Evolutionary conservation across 2,113 vertebrate genomes (phyloP).

Genomic region (Sebastes fasciatus): DNA sequence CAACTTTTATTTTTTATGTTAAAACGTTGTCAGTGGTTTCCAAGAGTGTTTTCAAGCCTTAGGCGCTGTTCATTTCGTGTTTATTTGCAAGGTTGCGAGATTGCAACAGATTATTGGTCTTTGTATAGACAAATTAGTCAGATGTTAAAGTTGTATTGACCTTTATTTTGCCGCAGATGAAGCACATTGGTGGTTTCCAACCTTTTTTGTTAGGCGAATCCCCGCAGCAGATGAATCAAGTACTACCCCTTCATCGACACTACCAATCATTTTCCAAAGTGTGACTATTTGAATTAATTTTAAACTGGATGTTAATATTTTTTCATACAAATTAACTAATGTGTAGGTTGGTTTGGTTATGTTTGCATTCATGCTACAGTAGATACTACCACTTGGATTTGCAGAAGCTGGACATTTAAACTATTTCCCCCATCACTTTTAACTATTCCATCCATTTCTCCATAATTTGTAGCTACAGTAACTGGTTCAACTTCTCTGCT

Average conservation of each 20-base stretch:
- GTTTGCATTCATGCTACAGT: neutral
- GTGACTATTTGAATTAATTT: neutral
- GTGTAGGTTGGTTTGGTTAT: neutral
- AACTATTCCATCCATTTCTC: neutral
- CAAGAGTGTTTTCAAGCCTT: neutral
- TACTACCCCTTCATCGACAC: neutral
- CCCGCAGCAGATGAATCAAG: neutral
- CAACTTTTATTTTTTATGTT: conserved; percentile 26
- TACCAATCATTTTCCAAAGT: neutral
- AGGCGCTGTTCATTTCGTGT: conserved; percentile 15
- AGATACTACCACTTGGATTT: neutral
- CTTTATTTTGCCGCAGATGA: neutral
- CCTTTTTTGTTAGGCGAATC: neutral
- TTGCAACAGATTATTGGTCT: conserved; percentile 8
- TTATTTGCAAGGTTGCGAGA: conserved; percentile 1
- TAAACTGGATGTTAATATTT: neutral
- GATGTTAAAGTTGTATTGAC: neutral
- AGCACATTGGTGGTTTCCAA: neutral
- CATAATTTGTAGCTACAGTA: neutral
- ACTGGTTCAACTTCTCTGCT: neutral
- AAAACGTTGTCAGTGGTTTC: conserved; percentile 38
- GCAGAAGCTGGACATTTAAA: neutral
- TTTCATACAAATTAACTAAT: neutral
- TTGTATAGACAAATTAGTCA: neutral
- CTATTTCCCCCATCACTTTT: neutral